Conservation (phyloP, 2,113 vertebrate species). For the Tautogolabrus adspersus region DNA sequence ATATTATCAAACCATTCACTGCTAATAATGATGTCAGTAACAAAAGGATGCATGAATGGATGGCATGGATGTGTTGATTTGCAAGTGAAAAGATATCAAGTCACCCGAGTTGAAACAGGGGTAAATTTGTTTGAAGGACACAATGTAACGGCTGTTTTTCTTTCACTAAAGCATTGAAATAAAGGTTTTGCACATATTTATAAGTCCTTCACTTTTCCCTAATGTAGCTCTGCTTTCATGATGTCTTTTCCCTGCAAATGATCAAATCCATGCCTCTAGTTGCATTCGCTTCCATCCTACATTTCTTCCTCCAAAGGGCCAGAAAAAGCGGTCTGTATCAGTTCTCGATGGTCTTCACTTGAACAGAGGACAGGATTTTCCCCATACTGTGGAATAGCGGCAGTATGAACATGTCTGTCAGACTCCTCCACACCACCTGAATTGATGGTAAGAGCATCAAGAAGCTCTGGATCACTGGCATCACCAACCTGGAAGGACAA, state of each 20-base stretch:
- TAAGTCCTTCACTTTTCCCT: background rate
- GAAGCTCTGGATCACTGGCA: slow-evolving; percentile 89
- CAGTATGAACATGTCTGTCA: slow-evolving; percentile 85
- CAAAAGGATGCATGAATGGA: no score
- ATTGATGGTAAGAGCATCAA: slow-evolving; percentile 89
- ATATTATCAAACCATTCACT: background rate
- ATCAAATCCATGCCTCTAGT: background rate
- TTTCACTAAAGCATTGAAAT: background rate
- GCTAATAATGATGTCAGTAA: background rate
- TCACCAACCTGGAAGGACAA: slow-evolving; percentile 86
- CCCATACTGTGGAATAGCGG: slow-evolving; percentile 88
- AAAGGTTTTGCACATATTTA: background rate
- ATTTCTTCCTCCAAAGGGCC: background rate
- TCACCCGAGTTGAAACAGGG: background rate
- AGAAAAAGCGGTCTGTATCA: slow-evolving; percentile 18
- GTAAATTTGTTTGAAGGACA: background rate
- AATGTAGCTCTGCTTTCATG: background rate
- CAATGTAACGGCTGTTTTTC: background rate
- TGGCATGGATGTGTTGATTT: background rate
- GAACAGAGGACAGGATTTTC: slow-evolving; percentile 85
- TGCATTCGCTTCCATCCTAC: background rate
- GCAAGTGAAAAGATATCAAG: background rate
- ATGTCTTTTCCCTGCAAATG: background rate
- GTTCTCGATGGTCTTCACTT: slow-evolving; percentile 54
- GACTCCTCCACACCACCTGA: slow-evolving; percentile 88